Percentiles rank a stretch among this genome's conserved stretches.
Evolutionary conservation across 2,113 vertebrate species (phyloP).

Genomic region (Serinus canaria): DNA sequence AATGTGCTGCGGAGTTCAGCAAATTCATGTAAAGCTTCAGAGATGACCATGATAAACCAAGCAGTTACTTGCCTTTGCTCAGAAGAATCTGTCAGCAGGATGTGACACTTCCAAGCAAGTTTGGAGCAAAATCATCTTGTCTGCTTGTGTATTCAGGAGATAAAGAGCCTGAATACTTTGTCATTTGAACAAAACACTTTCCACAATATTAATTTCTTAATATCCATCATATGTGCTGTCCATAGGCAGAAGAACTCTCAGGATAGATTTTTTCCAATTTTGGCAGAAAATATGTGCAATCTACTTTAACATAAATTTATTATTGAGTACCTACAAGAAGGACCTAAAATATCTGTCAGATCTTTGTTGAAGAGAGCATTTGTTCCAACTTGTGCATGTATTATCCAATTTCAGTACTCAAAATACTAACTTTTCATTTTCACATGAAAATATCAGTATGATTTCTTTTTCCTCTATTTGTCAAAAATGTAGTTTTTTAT

Average conservation of each 20-base stretch:
- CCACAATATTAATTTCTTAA: background rate
- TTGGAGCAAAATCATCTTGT: background rate
- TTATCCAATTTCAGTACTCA: background rate
- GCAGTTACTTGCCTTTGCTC: background rate
- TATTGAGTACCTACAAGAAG: background rate
- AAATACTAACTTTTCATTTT: background rate
- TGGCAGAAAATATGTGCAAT: background rate
- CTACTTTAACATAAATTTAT: background rate
- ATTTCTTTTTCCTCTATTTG: background rate
- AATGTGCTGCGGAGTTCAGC: slow-evolving; percentile 65
- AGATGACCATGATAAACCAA: slow-evolving; percentile 39
- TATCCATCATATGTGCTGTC: background rate
- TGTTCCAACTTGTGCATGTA: background rate
- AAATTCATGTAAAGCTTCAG: slow-evolving; percentile 57
- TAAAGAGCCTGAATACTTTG: background rate
- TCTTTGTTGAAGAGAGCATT: background rate
- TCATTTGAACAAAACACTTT: background rate
- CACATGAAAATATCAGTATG: background rate
- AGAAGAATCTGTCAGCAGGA: background rate
- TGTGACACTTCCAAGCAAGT: background rate
- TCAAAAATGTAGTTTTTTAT: background rate
- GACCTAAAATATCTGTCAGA: background rate
- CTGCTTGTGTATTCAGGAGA: background rate
- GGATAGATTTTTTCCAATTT: background rate
- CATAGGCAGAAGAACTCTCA: background rate